Percentiles rank a stretch among this genome's conserved stretches.
Evolutionary conservation across 2,113 vertebrate species (phyloP).

Genomic region (Fulmarus glacialis): DNA sequence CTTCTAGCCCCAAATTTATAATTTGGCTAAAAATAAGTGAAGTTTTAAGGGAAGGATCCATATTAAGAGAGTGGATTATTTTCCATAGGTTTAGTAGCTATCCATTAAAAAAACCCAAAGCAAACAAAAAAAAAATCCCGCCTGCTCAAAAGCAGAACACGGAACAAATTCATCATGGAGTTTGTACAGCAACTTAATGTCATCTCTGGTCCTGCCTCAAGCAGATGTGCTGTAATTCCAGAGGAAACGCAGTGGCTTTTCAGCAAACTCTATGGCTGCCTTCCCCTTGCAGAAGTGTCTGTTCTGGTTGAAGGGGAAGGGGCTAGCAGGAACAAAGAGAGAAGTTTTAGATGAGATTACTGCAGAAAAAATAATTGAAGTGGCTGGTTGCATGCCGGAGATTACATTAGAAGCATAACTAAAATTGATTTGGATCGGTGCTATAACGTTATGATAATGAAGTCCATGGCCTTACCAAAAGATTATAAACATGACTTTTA

Average conservation of each 20-base stretch:
- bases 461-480: not conserved
- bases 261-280: not conserved
- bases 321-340: not conserved
- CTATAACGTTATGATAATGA: slow-evolving; percentile 18
- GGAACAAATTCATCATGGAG: not conserved
- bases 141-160: not conserved
- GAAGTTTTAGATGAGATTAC: not conserved
- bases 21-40: not conserved
- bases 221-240: not conserved
- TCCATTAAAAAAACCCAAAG: not conserved
- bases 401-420: not conserved
- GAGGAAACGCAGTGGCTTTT: not conserved
- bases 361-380: not conserved
- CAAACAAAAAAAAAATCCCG: not conserved
- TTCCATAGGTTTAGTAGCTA: not conserved
- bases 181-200: not conserved
- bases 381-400: not conserved
- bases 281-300: not conserved
- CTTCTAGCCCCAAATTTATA: not conserved
- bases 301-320: not conserved
- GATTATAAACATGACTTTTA: not conserved
- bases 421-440: not conserved
- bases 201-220: not conserved
- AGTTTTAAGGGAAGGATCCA: not conserved
- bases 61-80: not conserved